A percentile compares a stretch with the other conserved stretches of the same genome.
These are phyloP conservation scores for Lottia scabra DNA, from an alignment of 2,888 invertebrate genomes.

Conservation along the genomic window DNA sequence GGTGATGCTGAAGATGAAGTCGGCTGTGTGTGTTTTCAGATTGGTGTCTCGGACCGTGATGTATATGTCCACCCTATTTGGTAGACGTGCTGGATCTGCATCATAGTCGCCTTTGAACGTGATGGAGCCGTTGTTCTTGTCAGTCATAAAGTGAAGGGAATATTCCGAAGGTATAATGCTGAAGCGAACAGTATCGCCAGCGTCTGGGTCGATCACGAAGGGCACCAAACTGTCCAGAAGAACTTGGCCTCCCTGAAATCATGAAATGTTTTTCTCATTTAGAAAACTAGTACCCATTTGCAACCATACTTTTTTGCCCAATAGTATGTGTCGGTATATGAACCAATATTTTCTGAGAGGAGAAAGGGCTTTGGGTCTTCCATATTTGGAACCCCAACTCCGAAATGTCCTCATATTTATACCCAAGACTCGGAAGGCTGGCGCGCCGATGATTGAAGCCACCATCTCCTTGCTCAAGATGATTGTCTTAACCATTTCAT, in stretches of 20 bases:
- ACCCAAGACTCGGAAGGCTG: too few species aligned
- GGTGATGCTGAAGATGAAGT: neutral
- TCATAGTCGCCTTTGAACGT: neutral
- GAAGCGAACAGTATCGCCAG: neutral
- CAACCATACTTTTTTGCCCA: too few species aligned
- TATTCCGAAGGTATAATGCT: neutral
- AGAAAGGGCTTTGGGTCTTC: too few species aligned
- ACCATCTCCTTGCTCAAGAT: too few species aligned
- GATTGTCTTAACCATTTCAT: too few species aligned
- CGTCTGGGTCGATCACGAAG: neutral
- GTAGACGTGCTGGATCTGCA: neutral
- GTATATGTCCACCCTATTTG: neutral
- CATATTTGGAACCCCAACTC: too few species aligned
- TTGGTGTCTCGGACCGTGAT: neutral
- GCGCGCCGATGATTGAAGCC: too few species aligned
- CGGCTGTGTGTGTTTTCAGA: neutral
- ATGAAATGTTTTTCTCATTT: too few species aligned
- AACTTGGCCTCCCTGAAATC: neutral
- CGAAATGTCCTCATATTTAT: too few species aligned
- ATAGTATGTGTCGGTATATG: too few species aligned
- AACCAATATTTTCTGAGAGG: too few species aligned
- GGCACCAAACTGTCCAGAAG: neutral
- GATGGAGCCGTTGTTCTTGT: neutral
- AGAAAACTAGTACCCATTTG: too few species aligned
- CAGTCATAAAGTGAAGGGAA: neutral